Evolutionary conservation across 1,140 invertebrate species (phyloP).

Genomic region (Drosophila sulfurigaster): DNA sequence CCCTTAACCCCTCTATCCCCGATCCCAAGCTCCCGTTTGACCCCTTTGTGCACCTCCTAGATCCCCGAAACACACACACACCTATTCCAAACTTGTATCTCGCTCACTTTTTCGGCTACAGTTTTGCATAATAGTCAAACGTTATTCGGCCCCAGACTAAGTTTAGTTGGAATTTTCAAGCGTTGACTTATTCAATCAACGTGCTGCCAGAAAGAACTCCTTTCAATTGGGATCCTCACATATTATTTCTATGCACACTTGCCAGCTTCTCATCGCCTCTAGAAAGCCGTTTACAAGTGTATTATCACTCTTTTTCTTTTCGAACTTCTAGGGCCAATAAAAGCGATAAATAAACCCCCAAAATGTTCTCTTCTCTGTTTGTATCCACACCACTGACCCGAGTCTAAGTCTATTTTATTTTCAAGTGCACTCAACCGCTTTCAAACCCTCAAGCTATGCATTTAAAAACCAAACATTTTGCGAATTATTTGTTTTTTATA

Average conservation of each 20-base stretch:
- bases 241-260: constrained; percentile 30
- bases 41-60: constrained; percentile 11
- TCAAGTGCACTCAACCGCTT: no score
- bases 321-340: not conserved
- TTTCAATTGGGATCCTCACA: constrained; percentile 34
- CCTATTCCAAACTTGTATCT: constrained; percentile 14
- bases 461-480: no score
- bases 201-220: constrained; percentile 31
- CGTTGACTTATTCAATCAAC: constrained; percentile 79
- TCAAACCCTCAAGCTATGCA: no score
- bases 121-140: constrained; percentile 71
- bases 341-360: not conserved
- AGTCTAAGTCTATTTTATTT: no score
- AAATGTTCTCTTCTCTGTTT: not conserved
- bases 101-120: constrained; percentile 74
- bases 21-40: not conserved
- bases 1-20: not conserved
- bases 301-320: constrained; percentile 15
- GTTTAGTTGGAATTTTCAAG: constrained; percentile 74
- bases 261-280: not conserved
- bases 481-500: no score
- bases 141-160: constrained; percentile 68
- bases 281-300: constrained; percentile 11
- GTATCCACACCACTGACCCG: no score
- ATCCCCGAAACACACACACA: constrained; percentile 30